Percentiles rank a stretch among this genome's conserved stretches.
phyloP scores from a whole-genome alignment of 1,140 invertebrate species.

The Andricus grossulariae region DNA sequence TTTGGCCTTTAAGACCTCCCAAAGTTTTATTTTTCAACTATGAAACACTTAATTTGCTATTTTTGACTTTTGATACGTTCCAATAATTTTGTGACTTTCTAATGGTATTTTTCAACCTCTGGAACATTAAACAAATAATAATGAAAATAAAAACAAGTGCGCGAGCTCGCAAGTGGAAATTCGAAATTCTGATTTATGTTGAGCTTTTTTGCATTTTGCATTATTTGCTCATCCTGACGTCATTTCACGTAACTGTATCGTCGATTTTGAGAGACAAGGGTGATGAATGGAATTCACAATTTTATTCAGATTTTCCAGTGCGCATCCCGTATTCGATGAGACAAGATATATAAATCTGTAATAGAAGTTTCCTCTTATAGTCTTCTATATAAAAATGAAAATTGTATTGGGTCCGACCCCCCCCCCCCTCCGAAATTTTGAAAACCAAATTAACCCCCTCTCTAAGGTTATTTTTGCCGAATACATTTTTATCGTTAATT shows the following conservation, averaged over 20 bases:
- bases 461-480: too few relatives aligned
- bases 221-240: constrained; percentile 35
- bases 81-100: too few relatives aligned
- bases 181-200: constrained; percentile 2
- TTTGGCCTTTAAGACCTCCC: too few relatives aligned
- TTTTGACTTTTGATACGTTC: too few relatives aligned
- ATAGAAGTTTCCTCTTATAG: background rate
- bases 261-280: background rate
- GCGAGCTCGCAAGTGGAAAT: background rate
- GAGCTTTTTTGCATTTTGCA: background rate
- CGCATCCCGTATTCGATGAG: background rate
- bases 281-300: constrained; percentile 16
- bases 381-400: background rate
- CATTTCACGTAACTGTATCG: constrained; percentile 41
- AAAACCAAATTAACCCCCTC: too few relatives aligned
- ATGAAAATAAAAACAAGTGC: background rate
- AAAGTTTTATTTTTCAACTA: too few relatives aligned
- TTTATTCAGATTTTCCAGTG: background rate
- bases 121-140: too few relatives aligned
- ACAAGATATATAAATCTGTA: background rate
- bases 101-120: too few relatives aligned
- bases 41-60: too few relatives aligned
- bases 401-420: too few relatives aligned
- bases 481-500: too few relatives aligned
- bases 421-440: too few relatives aligned